Conservation (phyloP, 2,113 vertebrate species). For the Shinisaurus crocodilurus region DNA sequence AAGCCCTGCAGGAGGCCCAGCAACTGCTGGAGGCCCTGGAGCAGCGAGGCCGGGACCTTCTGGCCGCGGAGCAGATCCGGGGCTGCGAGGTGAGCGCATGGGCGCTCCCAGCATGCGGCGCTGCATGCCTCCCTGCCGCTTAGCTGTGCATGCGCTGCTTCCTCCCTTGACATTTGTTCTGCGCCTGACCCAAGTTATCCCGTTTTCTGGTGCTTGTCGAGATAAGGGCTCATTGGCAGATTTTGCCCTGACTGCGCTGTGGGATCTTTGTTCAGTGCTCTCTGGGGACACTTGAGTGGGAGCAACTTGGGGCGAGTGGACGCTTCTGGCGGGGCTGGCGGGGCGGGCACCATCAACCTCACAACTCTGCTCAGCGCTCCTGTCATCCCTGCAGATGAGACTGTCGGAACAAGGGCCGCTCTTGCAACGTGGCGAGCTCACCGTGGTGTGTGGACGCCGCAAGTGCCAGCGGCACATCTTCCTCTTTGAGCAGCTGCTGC, state of each 20-base stretch:
- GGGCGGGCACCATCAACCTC: neutral
- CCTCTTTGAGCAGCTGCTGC: slow-evolving; percentile 87
- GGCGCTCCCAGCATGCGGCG: neutral
- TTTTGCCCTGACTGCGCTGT: neutral
- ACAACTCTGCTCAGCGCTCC: rapidly evolving
- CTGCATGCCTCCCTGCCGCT: neutral
- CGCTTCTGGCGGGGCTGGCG: neutral
- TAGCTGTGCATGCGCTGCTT: neutral
- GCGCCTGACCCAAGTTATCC: no score
- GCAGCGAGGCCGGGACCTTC: slow-evolving; percentile 86
- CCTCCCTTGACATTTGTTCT: neutral
- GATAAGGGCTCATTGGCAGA: neutral
- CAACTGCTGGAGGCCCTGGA: slow-evolving; percentile 85
- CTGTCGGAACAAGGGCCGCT: slow-evolving; percentile 86
- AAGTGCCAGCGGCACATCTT: slow-evolving; percentile 86
- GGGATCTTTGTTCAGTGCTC: neutral
- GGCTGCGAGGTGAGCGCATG: slow-evolving; percentile 85
- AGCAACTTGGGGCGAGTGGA: neutral
- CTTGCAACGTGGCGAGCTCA: slow-evolving; percentile 86
- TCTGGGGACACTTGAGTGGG: neutral
- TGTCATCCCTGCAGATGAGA: slow-evolving; percentile 62
- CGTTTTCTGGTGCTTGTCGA: neutral
- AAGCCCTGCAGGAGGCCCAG: slow-evolving; percentile 79
- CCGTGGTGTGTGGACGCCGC: slow-evolving; percentile 82
- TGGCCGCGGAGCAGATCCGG: slow-evolving; percentile 88